These are phyloP conservation scores for Kryphioiulus occultus DNA, from an alignment of 2,888 invertebrate genomes.

Conservation along the genomic window DNA sequence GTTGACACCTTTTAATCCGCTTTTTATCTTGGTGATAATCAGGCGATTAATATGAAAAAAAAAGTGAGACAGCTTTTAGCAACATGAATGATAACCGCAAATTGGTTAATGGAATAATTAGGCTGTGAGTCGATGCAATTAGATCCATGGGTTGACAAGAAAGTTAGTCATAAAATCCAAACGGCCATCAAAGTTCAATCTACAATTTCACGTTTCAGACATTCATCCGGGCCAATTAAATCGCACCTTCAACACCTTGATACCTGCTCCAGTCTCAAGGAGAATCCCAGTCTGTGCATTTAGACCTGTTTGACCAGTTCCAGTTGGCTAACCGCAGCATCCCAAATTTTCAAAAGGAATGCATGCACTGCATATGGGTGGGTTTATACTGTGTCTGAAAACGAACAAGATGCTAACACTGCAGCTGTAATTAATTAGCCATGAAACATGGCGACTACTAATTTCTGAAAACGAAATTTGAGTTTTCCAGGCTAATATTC, in stretches of 20 bases:
- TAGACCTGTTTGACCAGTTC: not conserved
- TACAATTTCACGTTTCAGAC: no score
- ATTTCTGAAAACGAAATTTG: no score
- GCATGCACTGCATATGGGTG: not conserved
- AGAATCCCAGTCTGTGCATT: not conserved
- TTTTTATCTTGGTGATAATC: not conserved
- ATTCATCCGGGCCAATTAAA: not conserved
- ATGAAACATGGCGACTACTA: no score
- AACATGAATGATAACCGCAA: not conserved
- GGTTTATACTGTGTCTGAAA: no score
- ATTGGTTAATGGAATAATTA: not conserved
- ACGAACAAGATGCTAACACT: no score
- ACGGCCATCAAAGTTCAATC: not conserved
- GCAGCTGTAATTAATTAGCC: no score
- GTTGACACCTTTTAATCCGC: not conserved
- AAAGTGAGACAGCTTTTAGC: not conserved
- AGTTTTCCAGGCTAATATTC: no score
- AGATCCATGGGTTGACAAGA: not conserved
- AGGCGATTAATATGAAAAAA: not conserved
- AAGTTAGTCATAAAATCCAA: not conserved
- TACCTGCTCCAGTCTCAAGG: not conserved
- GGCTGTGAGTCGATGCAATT: not conserved
- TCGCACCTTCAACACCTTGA: not conserved
- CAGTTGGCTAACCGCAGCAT: not conserved
- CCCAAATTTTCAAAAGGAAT: not conserved